A percentile compares a stretch with the other conserved stretches of the same genome.
Evolutionary conservation across 1,140 invertebrate genomes (phyloP).

Genomic region (Sipha flava): DNA sequence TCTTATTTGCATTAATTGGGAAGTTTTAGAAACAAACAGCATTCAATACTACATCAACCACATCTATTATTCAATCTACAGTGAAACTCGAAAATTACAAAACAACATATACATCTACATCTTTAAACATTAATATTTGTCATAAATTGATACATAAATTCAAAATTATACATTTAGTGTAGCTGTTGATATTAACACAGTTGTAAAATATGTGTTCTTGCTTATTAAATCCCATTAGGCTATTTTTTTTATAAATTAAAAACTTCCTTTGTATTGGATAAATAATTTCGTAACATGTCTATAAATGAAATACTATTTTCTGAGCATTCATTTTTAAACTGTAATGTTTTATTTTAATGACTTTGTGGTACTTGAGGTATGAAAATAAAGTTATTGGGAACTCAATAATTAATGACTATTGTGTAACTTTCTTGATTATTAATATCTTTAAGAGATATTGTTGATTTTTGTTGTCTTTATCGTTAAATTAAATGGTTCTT

Average conservation of each 20-base stretch:
- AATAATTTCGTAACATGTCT: neutral
- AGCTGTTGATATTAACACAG: constrained; percentile 7
- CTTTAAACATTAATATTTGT: too few relatives aligned
- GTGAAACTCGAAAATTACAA: neutral
- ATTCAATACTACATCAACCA: neutral
- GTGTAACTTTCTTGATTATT: neutral
- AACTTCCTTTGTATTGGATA: neutral
- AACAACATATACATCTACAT: neutral
- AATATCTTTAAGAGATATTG: neutral
- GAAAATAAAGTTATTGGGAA: neutral
- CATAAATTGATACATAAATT: too few relatives aligned
- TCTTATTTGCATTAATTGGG: neutral
- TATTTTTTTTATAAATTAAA: neutral
- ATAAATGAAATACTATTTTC: neutral
- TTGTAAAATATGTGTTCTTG: neutral
- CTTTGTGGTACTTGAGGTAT: neutral
- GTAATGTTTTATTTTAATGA: neutral
- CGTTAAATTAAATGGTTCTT: neutral
- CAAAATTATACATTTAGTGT: constrained; percentile 21
- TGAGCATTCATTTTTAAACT: neutral
- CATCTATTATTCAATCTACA: neutral
- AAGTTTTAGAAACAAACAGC: neutral
- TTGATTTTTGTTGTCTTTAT: constrained; percentile 7
- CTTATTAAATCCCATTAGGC: neutral
- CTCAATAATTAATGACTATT: neutral